These are phyloP conservation scores for Gonocerus acuteangulatus DNA, from an alignment of 2,888 invertebrate species.

Conservation along the genomic window DNA sequence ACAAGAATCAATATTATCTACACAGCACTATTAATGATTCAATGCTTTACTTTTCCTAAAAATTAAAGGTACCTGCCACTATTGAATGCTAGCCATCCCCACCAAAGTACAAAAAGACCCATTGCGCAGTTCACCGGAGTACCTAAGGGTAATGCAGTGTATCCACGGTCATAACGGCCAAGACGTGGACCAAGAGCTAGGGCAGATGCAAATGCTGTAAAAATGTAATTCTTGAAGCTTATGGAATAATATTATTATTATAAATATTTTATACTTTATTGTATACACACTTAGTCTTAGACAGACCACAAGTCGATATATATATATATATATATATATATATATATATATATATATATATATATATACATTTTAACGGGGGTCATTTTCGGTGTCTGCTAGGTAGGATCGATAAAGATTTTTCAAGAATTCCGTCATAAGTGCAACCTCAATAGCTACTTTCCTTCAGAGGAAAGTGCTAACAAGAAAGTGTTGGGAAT, in stretches of 20 bases:
- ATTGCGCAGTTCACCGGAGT: conserved; percentile 84
- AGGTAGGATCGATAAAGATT: too few relatives aligned
- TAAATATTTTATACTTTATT: neutral
- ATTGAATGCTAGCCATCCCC: conserved; percentile 95
- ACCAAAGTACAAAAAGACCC: conserved; percentile 89
- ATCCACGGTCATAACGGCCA: conserved; percentile 73
- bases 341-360: too few relatives aligned
- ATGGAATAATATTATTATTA: neutral
- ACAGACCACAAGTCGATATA: too few relatives aligned
- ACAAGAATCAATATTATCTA: neutral
- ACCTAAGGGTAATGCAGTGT: conserved; percentile 68
- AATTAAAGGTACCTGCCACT: conserved; percentile 63
- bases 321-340: too few relatives aligned
- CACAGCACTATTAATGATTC: neutral
- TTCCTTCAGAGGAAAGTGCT: too few relatives aligned
- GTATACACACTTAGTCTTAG: too few relatives aligned
- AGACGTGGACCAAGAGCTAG: conserved; percentile 81
- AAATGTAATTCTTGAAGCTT: neutral
- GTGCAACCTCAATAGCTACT: too few relatives aligned
- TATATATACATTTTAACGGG: too few relatives aligned
- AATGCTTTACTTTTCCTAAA: neutral
- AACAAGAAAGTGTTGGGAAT: too few relatives aligned
- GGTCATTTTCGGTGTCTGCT: too few relatives aligned
- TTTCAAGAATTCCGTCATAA: too few relatives aligned
- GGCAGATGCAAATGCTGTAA: conserved; percentile 75